Evolutionary conservation across 1,140 invertebrate genomes (phyloP).

Genomic region (Dufourea novaeangliae): DNA sequence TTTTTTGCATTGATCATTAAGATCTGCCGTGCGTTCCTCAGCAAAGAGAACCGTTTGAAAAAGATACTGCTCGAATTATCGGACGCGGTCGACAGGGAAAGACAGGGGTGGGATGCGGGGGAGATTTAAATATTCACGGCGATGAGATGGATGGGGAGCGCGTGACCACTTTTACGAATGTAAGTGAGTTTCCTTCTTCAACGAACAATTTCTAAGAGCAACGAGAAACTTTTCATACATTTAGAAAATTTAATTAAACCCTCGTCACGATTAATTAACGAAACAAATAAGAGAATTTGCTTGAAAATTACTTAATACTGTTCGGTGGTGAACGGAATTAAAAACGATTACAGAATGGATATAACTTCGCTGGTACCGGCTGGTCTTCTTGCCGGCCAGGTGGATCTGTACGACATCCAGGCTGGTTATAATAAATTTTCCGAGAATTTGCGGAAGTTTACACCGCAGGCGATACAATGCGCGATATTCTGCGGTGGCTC

Average conservation of each 20-base stretch:
- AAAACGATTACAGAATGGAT: slow-evolving; percentile 72
- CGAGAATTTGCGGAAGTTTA: slow-evolving; percentile 82
- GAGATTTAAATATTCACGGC: slow-evolving; percentile 32
- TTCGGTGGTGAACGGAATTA: neutral
- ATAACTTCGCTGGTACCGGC: slow-evolving; percentile 76
- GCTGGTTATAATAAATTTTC: slow-evolving; percentile 83
- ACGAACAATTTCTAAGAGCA: no score
- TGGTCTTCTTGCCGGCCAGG: slow-evolving; percentile 71
- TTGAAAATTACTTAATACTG: no score
- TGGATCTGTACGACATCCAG: slow-evolving; percentile 65
- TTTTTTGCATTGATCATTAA: slow-evolving; percentile 47
- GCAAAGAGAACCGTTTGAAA: neutral
- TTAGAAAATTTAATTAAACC: neutral
- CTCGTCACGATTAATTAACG: neutral
- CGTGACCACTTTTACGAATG: slow-evolving; percentile 41
- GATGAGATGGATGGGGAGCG: slow-evolving; percentile 54
- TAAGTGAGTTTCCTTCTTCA: slow-evolving; percentile 6
- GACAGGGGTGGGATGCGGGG: neutral
- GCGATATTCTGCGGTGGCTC: slow-evolving; percentile 91
- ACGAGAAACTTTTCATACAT: no score
- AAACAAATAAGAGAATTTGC: no score
- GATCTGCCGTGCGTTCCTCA: slow-evolving; percentile 6
- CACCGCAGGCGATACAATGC: slow-evolving; percentile 87
- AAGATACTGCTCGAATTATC: slow-evolving; percentile 9
- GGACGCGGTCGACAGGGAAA: neutral